phyloP scores from a whole-genome alignment of 2,797 vertebrate species.

The Benthosema pterotum region DNA sequence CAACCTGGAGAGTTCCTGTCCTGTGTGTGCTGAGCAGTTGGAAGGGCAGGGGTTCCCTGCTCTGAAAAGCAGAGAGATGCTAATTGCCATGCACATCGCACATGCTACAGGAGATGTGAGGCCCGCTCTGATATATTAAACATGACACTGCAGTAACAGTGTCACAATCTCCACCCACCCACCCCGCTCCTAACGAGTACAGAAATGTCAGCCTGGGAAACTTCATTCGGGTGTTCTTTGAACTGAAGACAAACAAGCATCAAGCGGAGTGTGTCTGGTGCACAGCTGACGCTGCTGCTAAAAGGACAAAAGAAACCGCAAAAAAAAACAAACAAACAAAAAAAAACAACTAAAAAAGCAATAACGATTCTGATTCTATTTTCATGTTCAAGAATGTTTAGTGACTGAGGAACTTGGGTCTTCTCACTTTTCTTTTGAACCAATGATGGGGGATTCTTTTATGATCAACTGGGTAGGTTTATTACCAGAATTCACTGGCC shows the following conservation, averaged over 20 bases:
- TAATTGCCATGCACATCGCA: constrained; percentile 29
- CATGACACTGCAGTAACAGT: constrained; percentile 21
- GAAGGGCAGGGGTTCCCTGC: not conserved
- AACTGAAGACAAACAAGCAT: constrained; percentile 6
- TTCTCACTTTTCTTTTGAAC: too few species aligned
- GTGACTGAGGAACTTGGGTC: too few species aligned
- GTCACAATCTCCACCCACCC: too few species aligned
- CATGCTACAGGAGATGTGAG: constrained; percentile 25
- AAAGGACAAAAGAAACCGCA: not conserved
- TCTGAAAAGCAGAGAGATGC: constrained; percentile 40
- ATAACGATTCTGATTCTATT: too few species aligned
- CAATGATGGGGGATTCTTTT: too few species aligned
- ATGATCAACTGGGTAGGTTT: too few species aligned
- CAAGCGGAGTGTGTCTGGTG: too few species aligned
- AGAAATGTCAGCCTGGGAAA: not conserved
- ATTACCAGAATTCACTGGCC: too few species aligned
- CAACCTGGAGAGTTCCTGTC: constrained; percentile 7
- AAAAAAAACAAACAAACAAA: too few species aligned
- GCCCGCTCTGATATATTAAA: constrained; percentile 46
- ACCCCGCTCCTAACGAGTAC: constrained; percentile 4
- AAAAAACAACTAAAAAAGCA: too few species aligned
- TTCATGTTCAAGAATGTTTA: too few species aligned
- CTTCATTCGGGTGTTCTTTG: not conserved
- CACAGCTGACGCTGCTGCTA: not conserved
- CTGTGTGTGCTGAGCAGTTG: constrained; percentile 1